Evolutionary conservation across 2,888 invertebrate genomes (phyloP).

Genomic region (Caprella mutica): DNA sequence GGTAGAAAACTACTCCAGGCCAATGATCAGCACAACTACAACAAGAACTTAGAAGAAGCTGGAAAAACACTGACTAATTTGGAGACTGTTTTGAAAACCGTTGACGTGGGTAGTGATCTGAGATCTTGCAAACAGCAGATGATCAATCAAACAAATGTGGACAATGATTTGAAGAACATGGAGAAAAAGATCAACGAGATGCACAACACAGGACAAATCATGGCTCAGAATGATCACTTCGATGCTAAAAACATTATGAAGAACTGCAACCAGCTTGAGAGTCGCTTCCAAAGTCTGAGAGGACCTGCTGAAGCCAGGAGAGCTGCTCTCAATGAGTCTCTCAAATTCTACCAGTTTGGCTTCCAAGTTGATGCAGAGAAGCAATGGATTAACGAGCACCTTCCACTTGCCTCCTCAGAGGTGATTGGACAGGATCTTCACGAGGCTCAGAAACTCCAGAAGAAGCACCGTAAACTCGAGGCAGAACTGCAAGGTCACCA

Average conservation of each 20-base stretch:
- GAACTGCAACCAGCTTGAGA: conserved; percentile 61
- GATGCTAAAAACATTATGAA: conserved; percentile 75
- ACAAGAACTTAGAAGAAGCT: conserved; percentile 73
- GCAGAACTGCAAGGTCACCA: conserved; percentile 78
- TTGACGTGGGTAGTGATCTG: conserved; percentile 57
- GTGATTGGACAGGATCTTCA: conserved; percentile 67
- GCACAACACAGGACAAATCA: conserved; percentile 54
- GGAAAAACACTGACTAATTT: conserved; percentile 74
- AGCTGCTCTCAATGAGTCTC: conserved; percentile 67
- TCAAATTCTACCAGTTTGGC: conserved; percentile 79
- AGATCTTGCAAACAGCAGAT: conserved; percentile 81
- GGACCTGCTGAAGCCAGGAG: conserved; percentile 57
- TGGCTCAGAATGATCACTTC: conserved; percentile 89
- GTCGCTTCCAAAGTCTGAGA: conserved; percentile 43
- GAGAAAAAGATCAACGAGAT: conserved; percentile 67
- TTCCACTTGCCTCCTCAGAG: conserved; percentile 64
- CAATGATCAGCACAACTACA: conserved; percentile 59
- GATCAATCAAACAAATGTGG: conserved; percentile 75
- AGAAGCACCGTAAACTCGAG: conserved; percentile 86
- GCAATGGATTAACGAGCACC: conserved; percentile 88
- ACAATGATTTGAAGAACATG: conserved; percentile 74
- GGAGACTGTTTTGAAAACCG: conserved; percentile 56
- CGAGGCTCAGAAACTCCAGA: conserved; percentile 79
- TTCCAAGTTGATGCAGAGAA: conserved; percentile 85
- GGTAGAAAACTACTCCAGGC: conserved; percentile 76